These are phyloP conservation scores for Conops quadrifasciatus DNA, from an alignment of 2,888 invertebrate species.

Conservation along the genomic window DNA sequence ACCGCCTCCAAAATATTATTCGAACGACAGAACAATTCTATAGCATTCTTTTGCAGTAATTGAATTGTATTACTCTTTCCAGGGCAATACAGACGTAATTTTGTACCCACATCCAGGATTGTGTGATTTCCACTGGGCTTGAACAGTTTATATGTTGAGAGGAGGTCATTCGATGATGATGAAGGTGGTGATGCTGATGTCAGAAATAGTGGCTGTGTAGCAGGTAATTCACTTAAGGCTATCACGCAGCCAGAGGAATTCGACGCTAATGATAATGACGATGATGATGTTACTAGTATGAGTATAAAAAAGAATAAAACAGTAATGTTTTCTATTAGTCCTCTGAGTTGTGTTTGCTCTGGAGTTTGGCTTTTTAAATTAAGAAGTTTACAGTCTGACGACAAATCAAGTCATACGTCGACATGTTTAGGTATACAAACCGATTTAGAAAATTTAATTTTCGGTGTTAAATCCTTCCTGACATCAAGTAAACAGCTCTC, in stretches of 20 bases:
- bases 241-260: conserved; percentile 41
- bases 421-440: no score
- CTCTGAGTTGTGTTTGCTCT: no score
- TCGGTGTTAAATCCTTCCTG: no score
- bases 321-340: no score
- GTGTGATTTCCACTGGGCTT: conserved; percentile 44
- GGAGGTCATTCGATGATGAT: not conserved
- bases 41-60: conserved; percentile 18
- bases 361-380: no score
- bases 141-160: conserved; percentile 41
- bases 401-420: no score
- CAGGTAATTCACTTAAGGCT: conserved; percentile 42
- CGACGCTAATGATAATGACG: not conserved
- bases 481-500: no score
- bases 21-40: conserved; percentile 39
- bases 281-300: no score
- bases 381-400: no score
- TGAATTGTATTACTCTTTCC: conserved; percentile 46
- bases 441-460: no score
- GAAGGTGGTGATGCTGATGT: not conserved
- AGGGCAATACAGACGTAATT: conserved; percentile 48
- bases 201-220: conserved; percentile 44
- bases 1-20: conserved; percentile 36
- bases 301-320: no score
- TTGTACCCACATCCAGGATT: conserved; percentile 40